phyloP scores from a whole-genome alignment of 2,888 invertebrate species.

The Zygothrica quintamaculata region DNA sequence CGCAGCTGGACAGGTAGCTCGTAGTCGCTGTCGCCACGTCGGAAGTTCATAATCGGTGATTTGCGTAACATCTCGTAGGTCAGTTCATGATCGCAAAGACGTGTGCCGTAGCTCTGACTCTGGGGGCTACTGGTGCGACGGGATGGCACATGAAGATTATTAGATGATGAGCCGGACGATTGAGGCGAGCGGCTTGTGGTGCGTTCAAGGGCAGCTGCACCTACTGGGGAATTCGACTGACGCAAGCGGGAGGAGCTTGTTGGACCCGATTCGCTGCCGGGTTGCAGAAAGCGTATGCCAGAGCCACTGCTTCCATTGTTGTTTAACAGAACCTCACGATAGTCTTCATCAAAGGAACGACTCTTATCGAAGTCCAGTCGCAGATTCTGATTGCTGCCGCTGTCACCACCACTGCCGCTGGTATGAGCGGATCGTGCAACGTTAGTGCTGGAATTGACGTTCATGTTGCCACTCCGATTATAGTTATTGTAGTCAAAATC shows the following conservation, averaged over 20 bases:
- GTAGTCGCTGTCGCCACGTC: slow-evolving; percentile 81
- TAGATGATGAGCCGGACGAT: slow-evolving; percentile 81
- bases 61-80: slow-evolving; percentile 83
- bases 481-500: slow-evolving; percentile 84
- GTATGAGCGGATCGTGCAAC: slow-evolving; percentile 32
- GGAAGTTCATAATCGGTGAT: slow-evolving; percentile 84
- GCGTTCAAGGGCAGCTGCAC: slow-evolving; percentile 43
- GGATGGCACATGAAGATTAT: slow-evolving; percentile 70
- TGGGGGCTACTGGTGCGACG: slow-evolving; percentile 83
- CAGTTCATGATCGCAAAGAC: slow-evolving; percentile 84
- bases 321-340: slow-evolving; percentile 76
- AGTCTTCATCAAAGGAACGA: slow-evolving; percentile 84
- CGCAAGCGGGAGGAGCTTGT: slow-evolving; percentile 57
- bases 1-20: slow-evolving; percentile 78
- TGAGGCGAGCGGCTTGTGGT: slow-evolving; percentile 79
- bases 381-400: slow-evolving; percentile 74
- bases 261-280: slow-evolving; percentile 31
- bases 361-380: slow-evolving; percentile 84
- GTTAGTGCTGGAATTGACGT: background rate
- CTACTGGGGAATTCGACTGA: slow-evolving; percentile 76
- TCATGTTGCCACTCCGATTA: slow-evolving; percentile 44
- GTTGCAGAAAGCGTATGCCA: slow-evolving; percentile 69
- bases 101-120: slow-evolving; percentile 82
- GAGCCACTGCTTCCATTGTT: slow-evolving; percentile 65
- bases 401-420: slow-evolving; percentile 59